Conservation (phyloP, 2,113 vertebrate genomes). For the Rissa tridactyla region DNA sequence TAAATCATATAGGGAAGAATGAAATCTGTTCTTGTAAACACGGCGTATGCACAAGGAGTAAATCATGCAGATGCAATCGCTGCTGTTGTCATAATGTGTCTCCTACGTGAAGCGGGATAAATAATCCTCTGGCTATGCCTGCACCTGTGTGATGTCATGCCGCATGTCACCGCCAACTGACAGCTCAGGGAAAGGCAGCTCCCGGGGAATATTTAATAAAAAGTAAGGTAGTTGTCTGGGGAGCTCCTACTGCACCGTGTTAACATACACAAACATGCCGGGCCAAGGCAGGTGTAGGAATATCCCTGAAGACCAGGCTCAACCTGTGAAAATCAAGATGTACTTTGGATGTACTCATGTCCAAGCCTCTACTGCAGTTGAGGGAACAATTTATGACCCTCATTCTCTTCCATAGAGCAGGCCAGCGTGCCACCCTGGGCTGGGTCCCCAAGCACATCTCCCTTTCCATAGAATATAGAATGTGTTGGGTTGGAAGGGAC, state of each 20-base stretch:
- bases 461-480: no score
- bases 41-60: constrained; percentile 49
- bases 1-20: constrained; percentile 41
- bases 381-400: not conserved
- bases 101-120: not conserved
- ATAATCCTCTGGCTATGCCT: not conserved
- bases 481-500: no score
- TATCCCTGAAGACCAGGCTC: not conserved
- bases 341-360: not conserved
- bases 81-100: not conserved
- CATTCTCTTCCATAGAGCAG: not conserved
- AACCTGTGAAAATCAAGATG: not conserved
- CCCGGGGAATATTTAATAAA: not conserved
- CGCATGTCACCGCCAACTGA: not conserved
- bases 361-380: not conserved
- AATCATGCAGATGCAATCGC: constrained; percentile 33
- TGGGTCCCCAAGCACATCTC: no score
- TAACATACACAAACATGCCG: not conserved
- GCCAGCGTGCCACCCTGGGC: fast-evolving
- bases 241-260: not conserved
- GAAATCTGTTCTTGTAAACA: constrained; percentile 62
- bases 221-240: not conserved
- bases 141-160: not conserved
- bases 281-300: not conserved
- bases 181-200: not conserved